A percentile compares a stretch with the other conserved stretches of the same genome.
Conservation (phyloP, 2,888 invertebrate species). For the Epinotia bilunana region DNA sequence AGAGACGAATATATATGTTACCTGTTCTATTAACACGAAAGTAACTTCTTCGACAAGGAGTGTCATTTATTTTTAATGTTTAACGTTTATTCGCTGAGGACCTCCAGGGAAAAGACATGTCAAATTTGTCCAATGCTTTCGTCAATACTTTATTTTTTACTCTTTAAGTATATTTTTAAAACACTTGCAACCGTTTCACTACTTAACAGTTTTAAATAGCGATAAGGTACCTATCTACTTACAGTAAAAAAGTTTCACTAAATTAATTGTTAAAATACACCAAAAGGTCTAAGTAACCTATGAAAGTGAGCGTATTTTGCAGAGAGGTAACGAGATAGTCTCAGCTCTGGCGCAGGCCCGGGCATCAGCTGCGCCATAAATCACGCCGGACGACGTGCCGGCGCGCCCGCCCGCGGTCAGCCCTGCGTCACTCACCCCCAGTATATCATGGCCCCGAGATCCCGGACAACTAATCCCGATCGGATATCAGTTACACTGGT, state of each 20-base stretch:
- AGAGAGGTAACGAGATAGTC: slow-evolving; percentile 46
- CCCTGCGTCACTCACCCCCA: neutral
- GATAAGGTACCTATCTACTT: no score
- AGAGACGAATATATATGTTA: no score
- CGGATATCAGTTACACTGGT: neutral
- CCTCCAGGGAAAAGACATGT: neutral
- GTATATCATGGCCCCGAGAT: neutral
- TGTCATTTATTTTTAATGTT: neutral
- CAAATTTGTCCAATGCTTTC: no score
- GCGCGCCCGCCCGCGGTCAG: neutral
- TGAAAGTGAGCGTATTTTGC: slow-evolving; percentile 69
- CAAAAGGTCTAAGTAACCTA: slow-evolving; percentile 61
- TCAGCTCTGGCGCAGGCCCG: slow-evolving; percentile 4
- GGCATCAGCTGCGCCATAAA: slow-evolving; percentile 60
- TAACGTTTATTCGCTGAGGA: neutral
- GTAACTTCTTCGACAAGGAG: no score
- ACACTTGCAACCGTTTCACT: no score
- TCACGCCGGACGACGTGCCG: slow-evolving; percentile 49
- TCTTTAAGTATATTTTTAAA: no score
- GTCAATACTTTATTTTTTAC: no score
- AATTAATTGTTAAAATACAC: slow-evolving; percentile 43
- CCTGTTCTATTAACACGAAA: neutral
- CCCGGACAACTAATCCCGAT: neutral
- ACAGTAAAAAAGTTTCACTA: neutral
- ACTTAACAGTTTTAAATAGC: no score